Conservation (phyloP, 1,140 invertebrate species). For the Lepidurus apus region DNA sequence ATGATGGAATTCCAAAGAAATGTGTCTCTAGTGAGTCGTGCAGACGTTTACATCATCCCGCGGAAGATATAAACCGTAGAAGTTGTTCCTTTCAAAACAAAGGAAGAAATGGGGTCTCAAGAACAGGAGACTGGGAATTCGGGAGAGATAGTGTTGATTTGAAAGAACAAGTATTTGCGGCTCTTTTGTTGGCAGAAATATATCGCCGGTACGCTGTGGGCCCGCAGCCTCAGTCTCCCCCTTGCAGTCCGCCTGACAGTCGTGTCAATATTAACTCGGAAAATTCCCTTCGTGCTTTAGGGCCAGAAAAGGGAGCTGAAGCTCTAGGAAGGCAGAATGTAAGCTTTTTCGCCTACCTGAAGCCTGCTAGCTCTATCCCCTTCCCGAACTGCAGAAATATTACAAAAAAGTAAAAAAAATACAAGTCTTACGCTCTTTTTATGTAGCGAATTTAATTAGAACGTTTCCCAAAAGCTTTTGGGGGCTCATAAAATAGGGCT, state of each 20-base stretch:
- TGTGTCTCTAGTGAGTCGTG: too few species aligned
- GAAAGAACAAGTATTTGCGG: conserved; percentile 1
- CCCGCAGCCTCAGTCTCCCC: not conserved
- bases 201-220: not conserved
- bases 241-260: not conserved
- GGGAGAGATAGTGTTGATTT: not conserved
- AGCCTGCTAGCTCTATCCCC: not conserved
- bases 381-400: not conserved
- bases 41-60: too few species aligned
- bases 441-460: not conserved
- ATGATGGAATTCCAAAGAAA: not conserved
- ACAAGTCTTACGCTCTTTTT: not conserved
- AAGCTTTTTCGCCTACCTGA: not conserved
- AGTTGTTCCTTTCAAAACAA: too few species aligned
- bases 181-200: not conserved
- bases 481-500: not conserved
- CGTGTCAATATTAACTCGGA: conserved; percentile 8
- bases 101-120: too few species aligned
- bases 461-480: not conserved
- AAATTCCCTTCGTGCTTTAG: not conserved
- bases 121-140: too few species aligned
- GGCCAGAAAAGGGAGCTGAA: not conserved
- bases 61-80: too few species aligned
- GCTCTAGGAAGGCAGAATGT: not conserved
- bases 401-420: not conserved